phyloP scores from a whole-genome alignment of 2,888 invertebrate genomes.

The Mayetiola destructor region DNA sequence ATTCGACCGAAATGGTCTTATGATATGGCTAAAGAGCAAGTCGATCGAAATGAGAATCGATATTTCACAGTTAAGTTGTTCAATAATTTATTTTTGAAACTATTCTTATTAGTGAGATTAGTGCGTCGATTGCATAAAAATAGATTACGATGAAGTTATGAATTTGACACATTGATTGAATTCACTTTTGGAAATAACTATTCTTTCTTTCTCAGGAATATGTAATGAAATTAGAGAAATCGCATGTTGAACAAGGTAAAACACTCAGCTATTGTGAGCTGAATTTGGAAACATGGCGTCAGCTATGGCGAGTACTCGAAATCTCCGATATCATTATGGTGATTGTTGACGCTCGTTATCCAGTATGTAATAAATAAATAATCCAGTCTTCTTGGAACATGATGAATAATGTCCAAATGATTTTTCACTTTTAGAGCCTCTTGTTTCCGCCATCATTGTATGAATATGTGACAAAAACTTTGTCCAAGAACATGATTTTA shows the following conservation, averaged over 20 bases:
- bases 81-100: not conserved
- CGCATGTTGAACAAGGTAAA: conserved; percentile 39
- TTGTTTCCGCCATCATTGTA: conserved; percentile 88
- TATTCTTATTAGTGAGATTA: not conserved
- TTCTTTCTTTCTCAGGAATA: no score
- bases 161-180: not conserved
- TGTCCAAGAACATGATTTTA: conserved; percentile 73
- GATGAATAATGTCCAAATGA: no score
- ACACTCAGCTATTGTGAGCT: conserved; percentile 78
- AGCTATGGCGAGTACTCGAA: conserved; percentile 88
- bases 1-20: conserved; percentile 75
- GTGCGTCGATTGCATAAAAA: not conserved
- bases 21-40: conserved; percentile 50
- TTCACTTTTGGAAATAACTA: no score
- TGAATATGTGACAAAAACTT: conserved; percentile 53
- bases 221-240: conserved; percentile 47
- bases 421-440: conserved; percentile 39
- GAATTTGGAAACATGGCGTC: conserved; percentile 92
- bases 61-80: conserved; percentile 46
- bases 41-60: conserved; percentile 66
- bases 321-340: conserved; percentile 81
- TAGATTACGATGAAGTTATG: not conserved
- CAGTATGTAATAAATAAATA: conserved; percentile 42
- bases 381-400: no score
- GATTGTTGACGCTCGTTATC: conserved; percentile 76